Conservation (phyloP, 2,113 vertebrate genomes). For the Antigone vipio region DNA sequence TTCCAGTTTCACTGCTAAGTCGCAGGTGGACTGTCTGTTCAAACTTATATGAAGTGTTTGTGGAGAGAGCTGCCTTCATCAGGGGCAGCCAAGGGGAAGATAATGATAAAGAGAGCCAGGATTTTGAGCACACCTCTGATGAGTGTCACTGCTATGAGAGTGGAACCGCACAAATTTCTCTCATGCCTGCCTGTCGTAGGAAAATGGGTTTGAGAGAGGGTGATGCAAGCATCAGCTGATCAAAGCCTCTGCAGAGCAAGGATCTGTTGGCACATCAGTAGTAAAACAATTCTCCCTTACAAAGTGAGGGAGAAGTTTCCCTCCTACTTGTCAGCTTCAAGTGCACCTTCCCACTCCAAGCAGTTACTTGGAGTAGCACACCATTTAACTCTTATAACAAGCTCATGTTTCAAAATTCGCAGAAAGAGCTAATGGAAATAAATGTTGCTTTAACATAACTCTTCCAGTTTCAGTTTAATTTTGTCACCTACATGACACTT, state of each 20-base stretch:
- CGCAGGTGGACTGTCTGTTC: neutral
- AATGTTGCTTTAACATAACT: neutral
- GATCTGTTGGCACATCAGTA: neutral
- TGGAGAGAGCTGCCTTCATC: neutral
- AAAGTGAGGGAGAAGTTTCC: neutral
- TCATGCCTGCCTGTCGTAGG: neutral
- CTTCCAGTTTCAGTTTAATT: neutral
- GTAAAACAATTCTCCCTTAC: neutral
- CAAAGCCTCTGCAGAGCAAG: neutral
- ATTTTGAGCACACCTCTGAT: neutral
- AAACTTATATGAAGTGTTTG: neutral
- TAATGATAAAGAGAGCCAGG: accelerated
- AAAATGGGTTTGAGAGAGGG: neutral
- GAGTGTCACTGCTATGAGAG: neutral
- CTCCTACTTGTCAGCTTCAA: neutral
- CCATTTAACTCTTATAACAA: neutral
- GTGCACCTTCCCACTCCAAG: neutral
- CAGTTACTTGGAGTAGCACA: neutral
- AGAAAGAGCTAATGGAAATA: neutral
- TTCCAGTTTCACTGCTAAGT: neutral
- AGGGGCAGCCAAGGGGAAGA: neutral
- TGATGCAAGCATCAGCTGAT: neutral
- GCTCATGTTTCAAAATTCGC: neutral
- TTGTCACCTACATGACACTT: neutral
- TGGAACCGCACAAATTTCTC: neutral